Percentiles rank a stretch among this genome's conserved stretches.
phyloP scores from a whole-genome alignment of 2,888 invertebrate species.

The Tupiocoris notatus region DNA sequence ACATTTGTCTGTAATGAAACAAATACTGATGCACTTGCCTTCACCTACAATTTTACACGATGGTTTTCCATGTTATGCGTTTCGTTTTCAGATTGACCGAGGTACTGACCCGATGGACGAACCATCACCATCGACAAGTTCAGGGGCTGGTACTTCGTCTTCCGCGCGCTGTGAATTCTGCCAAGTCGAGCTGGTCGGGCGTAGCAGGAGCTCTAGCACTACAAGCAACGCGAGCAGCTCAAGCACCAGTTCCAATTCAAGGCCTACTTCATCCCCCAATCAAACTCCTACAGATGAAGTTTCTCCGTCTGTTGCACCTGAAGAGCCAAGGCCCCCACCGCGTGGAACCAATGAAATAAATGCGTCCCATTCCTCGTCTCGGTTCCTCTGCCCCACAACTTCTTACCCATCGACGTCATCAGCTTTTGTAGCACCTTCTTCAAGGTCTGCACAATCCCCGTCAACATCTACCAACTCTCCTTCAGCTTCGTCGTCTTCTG shows the following conservation, averaged over 20 bases:
- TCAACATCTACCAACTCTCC: background rate
- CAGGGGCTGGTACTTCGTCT: constrained; percentile 1
- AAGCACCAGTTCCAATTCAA: constrained; percentile 11
- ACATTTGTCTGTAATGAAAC: too few species aligned
- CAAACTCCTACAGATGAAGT: background rate
- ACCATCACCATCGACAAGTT: constrained; percentile 52
- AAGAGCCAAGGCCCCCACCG: constrained; percentile 11
- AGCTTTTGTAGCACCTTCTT: background rate
- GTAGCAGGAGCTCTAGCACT: background rate
- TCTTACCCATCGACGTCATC: background rate
- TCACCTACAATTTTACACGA: background rate
- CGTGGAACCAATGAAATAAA: constrained; percentile 48
- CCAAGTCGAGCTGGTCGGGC: constrained; percentile 13
- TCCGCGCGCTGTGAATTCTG: constrained; percentile 1
- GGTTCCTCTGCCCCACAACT: constrained; percentile 30
- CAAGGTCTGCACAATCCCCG: background rate
- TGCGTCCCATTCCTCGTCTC: constrained; percentile 48
- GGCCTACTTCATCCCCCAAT: background rate
- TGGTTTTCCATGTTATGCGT: background rate
- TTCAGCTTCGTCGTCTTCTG: background rate
- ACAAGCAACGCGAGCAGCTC: constrained; percentile 1
- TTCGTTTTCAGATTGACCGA: constrained; percentile 61
- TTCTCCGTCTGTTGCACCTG: background rate
- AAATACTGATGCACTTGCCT: too few species aligned
- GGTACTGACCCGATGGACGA: constrained; percentile 71